A percentile compares a stretch with the other conserved stretches of the same genome.
Evolutionary conservation across 2,113 vertebrate species (phyloP).

Genomic region (Cathartes aura): DNA sequence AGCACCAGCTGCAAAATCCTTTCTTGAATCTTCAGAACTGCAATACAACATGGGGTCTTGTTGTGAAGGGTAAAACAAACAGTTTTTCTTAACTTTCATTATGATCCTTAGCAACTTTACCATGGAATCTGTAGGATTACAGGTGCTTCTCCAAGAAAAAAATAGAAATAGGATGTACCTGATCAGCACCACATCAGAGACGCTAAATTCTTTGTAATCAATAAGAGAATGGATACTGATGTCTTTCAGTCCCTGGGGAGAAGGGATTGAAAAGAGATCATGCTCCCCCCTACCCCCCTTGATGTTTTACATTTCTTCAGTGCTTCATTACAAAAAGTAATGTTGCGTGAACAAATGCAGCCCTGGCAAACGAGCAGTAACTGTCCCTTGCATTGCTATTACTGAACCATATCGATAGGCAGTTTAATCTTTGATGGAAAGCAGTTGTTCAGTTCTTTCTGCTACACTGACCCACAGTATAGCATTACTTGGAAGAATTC

Average conservation of each 20-base stretch:
- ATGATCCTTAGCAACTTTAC: neutral
- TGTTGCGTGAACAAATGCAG: conserved; percentile 19
- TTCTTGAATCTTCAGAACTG: neutral
- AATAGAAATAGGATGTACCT: neutral
- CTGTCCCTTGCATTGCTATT: neutral
- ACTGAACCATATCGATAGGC: neutral
- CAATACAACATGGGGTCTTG: neutral
- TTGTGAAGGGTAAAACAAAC: neutral
- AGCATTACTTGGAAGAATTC: neutral
- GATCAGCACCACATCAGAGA: neutral
- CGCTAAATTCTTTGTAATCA: neutral
- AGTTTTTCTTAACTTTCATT: neutral
- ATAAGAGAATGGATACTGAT: neutral
- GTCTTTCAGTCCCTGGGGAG: neutral
- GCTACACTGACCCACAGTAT: neutral
- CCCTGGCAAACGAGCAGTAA: conserved; percentile 21
- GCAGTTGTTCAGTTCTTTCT: conserved; percentile 7
- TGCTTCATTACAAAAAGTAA: conserved; percentile 51
- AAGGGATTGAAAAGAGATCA: neutral
- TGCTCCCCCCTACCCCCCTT: neutral
- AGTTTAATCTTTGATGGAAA: conserved; percentile 31
- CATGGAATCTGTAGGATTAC: neutral
- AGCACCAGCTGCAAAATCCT: neutral
- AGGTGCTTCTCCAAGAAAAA: neutral
- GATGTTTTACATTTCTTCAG: conserved; percentile 5